phyloP scores from a whole-genome alignment of 2,113 vertebrate species.

The Elephas maximus region DNA sequence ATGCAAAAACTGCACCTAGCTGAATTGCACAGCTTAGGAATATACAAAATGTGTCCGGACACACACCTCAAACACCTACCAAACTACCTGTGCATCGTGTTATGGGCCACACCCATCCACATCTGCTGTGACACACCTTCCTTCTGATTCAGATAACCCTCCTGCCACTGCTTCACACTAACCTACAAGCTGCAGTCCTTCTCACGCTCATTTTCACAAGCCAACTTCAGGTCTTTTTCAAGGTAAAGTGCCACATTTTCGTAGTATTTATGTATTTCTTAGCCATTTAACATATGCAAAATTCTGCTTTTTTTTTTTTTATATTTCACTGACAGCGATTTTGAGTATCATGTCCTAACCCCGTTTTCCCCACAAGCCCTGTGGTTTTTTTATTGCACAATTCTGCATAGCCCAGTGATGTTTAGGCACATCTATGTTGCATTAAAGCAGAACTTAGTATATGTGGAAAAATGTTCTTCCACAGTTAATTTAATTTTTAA shows the following conservation, averaged over 20 bases:
- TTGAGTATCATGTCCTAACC: not conserved
- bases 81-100: too few species aligned
- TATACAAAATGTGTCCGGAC: not conserved
- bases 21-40: rapidly evolving
- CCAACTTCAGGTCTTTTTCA: not conserved
- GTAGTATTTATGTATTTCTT: not conserved
- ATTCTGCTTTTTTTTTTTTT: not conserved
- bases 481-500: not conserved
- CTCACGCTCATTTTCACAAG: not conserved
- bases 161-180: too few species aligned
- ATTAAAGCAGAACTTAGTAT: not conserved
- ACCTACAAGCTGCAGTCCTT: not conserved
- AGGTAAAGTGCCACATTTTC: not conserved
- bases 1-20: not conserved
- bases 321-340: not conserved
- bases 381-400: not conserved
- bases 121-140: too few species aligned
- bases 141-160: not conserved
- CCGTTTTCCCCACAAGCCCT: not conserved
- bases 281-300: not conserved
- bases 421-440: not conserved
- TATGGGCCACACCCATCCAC: not conserved
- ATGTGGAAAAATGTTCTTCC: not conserved
- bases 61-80: not conserved
- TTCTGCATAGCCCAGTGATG: not conserved